phyloP scores from a whole-genome alignment of 2,888 invertebrate species.

The Phasia obesa region DNA sequence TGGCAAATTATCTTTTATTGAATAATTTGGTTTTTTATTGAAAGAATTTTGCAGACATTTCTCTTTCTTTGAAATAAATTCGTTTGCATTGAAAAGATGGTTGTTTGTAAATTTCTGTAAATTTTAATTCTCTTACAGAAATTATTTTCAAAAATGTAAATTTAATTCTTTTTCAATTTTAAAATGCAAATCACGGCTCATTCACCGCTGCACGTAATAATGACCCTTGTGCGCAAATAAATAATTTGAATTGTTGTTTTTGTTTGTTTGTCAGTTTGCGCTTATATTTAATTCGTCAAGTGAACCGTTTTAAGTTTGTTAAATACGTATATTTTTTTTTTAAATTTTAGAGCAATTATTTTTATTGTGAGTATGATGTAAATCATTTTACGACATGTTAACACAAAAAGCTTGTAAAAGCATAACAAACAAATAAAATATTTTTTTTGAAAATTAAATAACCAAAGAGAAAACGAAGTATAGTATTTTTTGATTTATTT shows the following conservation, averaged over 20 bases:
- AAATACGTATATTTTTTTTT: too few relatives aligned
- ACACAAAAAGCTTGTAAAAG: slow-evolving; percentile 48
- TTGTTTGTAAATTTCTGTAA: slow-evolving; percentile 41
- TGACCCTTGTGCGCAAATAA: slow-evolving; percentile 64
- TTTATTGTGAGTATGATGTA: slow-evolving; percentile 59
- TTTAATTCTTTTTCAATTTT: slow-evolving; percentile 40
- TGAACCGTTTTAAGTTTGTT: not conserved
- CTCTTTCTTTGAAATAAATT: slow-evolving; percentile 22
- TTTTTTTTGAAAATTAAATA: slow-evolving; percentile 29
- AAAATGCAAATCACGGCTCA: slow-evolving; percentile 65
- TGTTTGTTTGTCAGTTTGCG: not conserved
- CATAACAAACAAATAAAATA: not conserved
- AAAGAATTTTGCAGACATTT: slow-evolving; percentile 31
- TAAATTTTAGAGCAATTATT: slow-evolving; percentile 28
- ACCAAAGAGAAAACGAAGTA: slow-evolving; percentile 5
- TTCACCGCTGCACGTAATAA: slow-evolving; percentile 72
- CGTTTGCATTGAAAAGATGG: slow-evolving; percentile 1
- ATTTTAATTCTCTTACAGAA: slow-evolving; percentile 35
- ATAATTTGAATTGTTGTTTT: slow-evolving; percentile 4
- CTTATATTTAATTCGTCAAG: slow-evolving; percentile 37
- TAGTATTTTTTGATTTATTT: too few relatives aligned
- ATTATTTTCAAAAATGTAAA: slow-evolving; percentile 24
- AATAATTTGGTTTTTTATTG: slow-evolving; percentile 35
- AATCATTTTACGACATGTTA: slow-evolving; percentile 65
- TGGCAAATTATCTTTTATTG: slow-evolving; percentile 48